Percentiles rank a stretch among this genome's conserved stretches.
Conservation (phyloP, 2,113 vertebrate species). For the Muntiacus reevesi region DNA sequence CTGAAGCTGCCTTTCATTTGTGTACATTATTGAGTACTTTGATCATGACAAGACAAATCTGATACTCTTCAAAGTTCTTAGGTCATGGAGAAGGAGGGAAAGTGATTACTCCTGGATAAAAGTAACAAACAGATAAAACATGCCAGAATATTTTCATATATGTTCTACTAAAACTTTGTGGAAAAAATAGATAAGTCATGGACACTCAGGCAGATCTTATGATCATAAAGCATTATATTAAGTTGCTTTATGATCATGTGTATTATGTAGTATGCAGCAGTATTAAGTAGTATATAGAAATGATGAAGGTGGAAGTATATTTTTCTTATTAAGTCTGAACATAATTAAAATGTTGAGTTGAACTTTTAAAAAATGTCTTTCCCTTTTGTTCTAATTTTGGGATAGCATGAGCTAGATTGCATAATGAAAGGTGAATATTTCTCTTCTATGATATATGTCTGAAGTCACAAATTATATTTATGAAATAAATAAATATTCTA, state of each 20-base stretch:
- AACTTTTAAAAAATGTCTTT: neutral
- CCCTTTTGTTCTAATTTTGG: neutral
- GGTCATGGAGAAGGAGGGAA: neutral
- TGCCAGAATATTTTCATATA: neutral
- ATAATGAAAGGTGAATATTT: neutral
- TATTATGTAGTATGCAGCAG: neutral
- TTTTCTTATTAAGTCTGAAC: slow-evolving; percentile 53
- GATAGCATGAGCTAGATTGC: neutral
- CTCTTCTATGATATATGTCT: neutral
- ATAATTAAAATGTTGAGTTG: neutral
- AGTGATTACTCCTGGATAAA: neutral
- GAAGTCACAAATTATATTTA: neutral
- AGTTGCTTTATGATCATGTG: neutral
- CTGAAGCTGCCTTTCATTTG: slow-evolving; percentile 49
- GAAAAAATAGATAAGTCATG: slow-evolving; percentile 32
- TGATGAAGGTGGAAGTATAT: slow-evolving; percentile 23
- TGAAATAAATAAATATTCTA: neutral
- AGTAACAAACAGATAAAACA: neutral
- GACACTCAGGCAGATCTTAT: neutral
- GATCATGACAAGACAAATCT: slow-evolving; percentile 52
- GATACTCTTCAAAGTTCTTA: slow-evolving; percentile 55
- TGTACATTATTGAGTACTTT: slow-evolving; percentile 42
- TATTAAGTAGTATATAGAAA: neutral
- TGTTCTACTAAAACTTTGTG: slow-evolving; percentile 30
- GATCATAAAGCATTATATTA: slow-evolving; percentile 52